Base-by-base conservation (phyloP, 2,888 invertebrate species). In the Aplocera efformata region DNA sequence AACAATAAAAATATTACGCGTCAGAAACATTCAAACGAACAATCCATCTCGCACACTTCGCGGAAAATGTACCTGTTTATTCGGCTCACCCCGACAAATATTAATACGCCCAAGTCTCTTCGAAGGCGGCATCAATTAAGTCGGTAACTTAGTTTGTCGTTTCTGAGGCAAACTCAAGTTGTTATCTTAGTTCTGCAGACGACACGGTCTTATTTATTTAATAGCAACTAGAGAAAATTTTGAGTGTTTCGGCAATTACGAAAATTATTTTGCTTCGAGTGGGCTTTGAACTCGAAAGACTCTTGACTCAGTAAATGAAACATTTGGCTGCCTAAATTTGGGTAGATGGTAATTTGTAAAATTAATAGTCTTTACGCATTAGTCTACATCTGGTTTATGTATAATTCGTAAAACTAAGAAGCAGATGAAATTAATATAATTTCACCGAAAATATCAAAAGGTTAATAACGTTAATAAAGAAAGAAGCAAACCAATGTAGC, bases 131-230 rank as follows among this genome's bases (percentile, higher is more conserved):
- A 64, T 68, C 72, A 71, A 73, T 75, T 72, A 73, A 69, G 62
- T 54, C 50, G 53, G 51, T 66, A 70, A 75, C 72, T 72, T 63
- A 68, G 67, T 72, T 71, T 65, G 65, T 57, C 68, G 61, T 64
- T 72, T 61, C 52, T 60, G 60, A 58, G 49, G 55, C 57, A 57
- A 59, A 53, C 57, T 49, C 42, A 42, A 47, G 56, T 60, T 72
- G 76, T 75, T 79, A 79, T 79, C 79, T 73, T 69, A 75, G 71
- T 75, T 72, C 76, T 77, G 78, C 79, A 80, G 79, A 67, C 68
- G 66, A 55, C 53, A 48, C 48, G 48, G 51, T 63, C 62, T 72
- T 72, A 72, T 76, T 76, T 75, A 73, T 69, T 69, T 61, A 69
- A 61, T 60, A 56, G 59, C 56, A 66, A 64, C 63, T 70, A 41